These are phyloP conservation scores for Sphecodes monilicornis DNA, from an alignment of 2,888 invertebrate genomes.

Conservation along the genomic window DNA sequence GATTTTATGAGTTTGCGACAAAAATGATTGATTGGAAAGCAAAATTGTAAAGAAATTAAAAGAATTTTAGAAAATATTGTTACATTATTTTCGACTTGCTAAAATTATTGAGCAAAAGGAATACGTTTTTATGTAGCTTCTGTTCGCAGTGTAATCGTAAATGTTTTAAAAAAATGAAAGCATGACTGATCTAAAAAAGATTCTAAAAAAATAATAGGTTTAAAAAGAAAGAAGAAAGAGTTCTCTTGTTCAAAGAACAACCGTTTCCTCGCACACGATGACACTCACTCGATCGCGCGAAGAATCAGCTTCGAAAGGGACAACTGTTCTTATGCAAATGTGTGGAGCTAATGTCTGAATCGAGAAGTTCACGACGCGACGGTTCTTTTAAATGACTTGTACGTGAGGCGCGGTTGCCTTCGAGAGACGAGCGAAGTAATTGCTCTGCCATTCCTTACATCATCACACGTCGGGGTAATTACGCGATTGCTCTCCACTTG, in stretches of 20 bases:
- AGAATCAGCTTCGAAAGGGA: slow-evolving; percentile 20
- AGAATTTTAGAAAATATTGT: too few relatives aligned
- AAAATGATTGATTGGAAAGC: too few relatives aligned
- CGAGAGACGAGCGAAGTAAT: slow-evolving; percentile 11
- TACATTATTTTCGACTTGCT: too few relatives aligned
- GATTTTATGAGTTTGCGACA: too few relatives aligned
- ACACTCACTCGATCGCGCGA: slow-evolving; percentile 28
- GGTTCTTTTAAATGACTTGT: slow-evolving; percentile 20
- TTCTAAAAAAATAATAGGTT: too few relatives aligned
- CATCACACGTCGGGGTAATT: neutral
- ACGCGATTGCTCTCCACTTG: neutral
- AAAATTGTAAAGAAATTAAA: too few relatives aligned
- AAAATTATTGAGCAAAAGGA: too few relatives aligned
- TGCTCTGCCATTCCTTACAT: slow-evolving; percentile 16
- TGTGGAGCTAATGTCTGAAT: neutral
- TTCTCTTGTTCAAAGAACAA: slow-evolving; percentile 11
- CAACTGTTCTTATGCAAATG: slow-evolving; percentile 15
- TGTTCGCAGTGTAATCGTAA: too few relatives aligned
- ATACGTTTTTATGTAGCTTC: too few relatives aligned
- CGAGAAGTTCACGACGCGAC: slow-evolving; percentile 25
- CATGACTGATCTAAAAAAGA: neutral
- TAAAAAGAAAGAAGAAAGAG: neutral
- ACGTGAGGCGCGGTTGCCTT: neutral
- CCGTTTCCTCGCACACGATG: slow-evolving; percentile 21
- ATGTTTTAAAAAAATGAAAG: neutral